Base-by-base conservation (phyloP, 2,797 vertebrate genomes). In the Xiphophorus birchmanni region DNA sequence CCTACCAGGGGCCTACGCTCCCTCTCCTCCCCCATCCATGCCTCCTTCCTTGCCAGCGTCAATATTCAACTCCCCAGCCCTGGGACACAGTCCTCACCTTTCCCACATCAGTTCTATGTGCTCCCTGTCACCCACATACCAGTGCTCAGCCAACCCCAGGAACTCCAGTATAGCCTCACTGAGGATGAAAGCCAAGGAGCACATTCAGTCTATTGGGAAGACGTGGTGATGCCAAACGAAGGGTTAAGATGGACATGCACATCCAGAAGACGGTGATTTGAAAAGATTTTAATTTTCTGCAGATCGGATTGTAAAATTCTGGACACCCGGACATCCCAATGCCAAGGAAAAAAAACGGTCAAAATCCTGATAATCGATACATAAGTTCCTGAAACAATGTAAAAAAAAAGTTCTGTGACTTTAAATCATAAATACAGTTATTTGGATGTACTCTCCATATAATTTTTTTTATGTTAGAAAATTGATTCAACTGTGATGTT, bases 141-240 rank as follows among this genome's bases (percentile, higher is more conserved):
- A 97, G 50, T 98, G 97, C 78, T 96, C 96, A 4, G 92, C 94
- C 0, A 98, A 99, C 85, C 97, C 97, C 0, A 97, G 98, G 90
- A 98, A 98, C 93, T 97, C 96, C 91, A 99, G 98, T 93, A 99
- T 99, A 75, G 97, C 97, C 0, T 97, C 98, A 0, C 93, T 99
- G 84, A 96, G 98, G 89, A 97, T 99, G 94, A 99, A 98, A 91
- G 98, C 98, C 74, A 99, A 98, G 94, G 98, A 99, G 94, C 98
- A 99, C 87, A 97, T 99, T 93, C 98, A 99, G 92, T 96, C 97
- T 81, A 97, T 99, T 0, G 97, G 97, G 84, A 99, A 99, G 82
- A 97, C 97, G 2, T 99, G 98, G 98, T 98, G 96, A 94, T 90
- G 76, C 47, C 47, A 54, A 32, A 35, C 2, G 60, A 76, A 81